A percentile compares a stretch with the other conserved stretches of the same genome.
Evolutionary conservation across 2,888 invertebrate genomes (phyloP).

Genomic region (Iphiclides podalirius): DNA sequence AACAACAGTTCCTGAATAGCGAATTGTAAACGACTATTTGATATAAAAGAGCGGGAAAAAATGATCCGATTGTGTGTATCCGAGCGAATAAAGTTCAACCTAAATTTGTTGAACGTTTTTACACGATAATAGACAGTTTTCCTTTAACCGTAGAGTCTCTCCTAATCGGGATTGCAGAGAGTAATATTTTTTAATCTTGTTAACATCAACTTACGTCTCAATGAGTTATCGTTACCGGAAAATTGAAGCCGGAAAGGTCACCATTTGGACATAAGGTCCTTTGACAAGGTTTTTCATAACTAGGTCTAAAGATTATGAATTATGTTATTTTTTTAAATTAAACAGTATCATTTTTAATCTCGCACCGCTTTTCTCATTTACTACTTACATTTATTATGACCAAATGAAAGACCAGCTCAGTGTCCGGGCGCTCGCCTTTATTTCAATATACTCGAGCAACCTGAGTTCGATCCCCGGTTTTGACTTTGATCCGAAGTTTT

Average conservation of each 20-base stretch:
- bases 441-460: no score
- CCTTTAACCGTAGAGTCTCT: neutral
- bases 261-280: constrained; percentile 11
- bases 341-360: no score
- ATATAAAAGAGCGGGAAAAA: constrained; percentile 50
- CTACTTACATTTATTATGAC: no score
- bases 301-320: constrained; percentile 5
- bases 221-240: constrained; percentile 42
- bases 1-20: constrained; percentile 24
- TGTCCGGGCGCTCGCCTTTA: no score
- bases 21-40: constrained; percentile 43
- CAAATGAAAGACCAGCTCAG: no score
- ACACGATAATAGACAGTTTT: constrained; percentile 25
- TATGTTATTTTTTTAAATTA: no score
- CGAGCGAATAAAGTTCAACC: constrained; percentile 18
- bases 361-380: no score
- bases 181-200: constrained; percentile 12
- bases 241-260: constrained; percentile 35
- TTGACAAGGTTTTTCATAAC: constrained; percentile 16
- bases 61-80: constrained; percentile 26
- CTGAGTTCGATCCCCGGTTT: no score
- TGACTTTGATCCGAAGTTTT: no score
- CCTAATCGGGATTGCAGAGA: neutral
- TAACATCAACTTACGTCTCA: constrained; percentile 37
- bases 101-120: neutral